Evolutionary conservation across 2,797 vertebrate species (phyloP), one percentile per base, ranked within the genome.

Genomic region (Sylvia borin): DNA sequence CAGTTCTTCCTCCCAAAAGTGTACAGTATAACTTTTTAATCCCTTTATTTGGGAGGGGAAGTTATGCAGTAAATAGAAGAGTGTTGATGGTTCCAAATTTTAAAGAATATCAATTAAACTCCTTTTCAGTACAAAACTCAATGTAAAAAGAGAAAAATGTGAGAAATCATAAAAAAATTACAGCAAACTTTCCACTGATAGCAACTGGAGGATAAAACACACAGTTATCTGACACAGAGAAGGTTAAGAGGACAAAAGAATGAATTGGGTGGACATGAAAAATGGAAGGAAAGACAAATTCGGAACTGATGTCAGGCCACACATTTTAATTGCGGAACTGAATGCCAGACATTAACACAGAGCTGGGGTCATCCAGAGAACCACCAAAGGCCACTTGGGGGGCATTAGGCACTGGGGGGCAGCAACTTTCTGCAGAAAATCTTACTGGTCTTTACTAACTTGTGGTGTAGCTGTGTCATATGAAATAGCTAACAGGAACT

Each of bases 291-390:
- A 74, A 95, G 78, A 67, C 71, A 84, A 96, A 96, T 96, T 96
- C 60, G 60, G 97, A 97, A 95, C 92, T 97, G 95, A 96, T 96
- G 95, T 97, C 97, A 97, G 76, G 87, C 78, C 91, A 54, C 93
- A 72, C 10, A 85, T 85, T 97, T 90, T 96, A 97, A 96, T 96
- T 97, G 95, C 48, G 82, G 95, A 96, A 96, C 92, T 94, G 89
- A 78, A 92, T 92, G 85, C 95, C 96, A 95, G 95, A 93, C 78
- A 65, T 88, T 43, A 85, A 70, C 74, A 47, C 68, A 73, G 94
- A 85, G 79, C 40, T 0, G 2, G 74, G 95, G 95, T 96, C 95
- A 97, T 90, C 57, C 76, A 65, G 95, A 86, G 97, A 97, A 60
- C 62, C 0, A 92, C 5, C 93, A 95, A 65, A 94, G 95, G 94